Evolutionary conservation across 2,797 vertebrate species (phyloP).

Genomic region (Bovichtus diacanthus): DNA sequence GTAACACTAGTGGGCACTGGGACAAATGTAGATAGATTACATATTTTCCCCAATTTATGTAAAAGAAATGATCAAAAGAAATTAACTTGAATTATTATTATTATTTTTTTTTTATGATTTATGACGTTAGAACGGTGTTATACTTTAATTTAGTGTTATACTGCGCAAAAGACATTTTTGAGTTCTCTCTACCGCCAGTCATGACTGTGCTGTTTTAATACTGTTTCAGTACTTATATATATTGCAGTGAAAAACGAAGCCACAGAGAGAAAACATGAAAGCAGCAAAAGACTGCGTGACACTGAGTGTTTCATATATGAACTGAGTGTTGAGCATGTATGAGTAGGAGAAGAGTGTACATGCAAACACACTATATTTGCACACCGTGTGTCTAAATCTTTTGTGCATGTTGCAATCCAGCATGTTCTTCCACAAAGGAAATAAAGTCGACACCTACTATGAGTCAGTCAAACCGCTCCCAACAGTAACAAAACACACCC

Average conservation of each 20-base stretch:
- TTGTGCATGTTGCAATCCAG: background rate
- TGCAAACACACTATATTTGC: background rate
- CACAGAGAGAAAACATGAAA: background rate
- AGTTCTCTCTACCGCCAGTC: background rate
- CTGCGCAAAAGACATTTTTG: background rate
- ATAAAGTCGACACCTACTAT: slow-evolving; percentile 6
- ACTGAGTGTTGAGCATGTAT: too few species aligned
- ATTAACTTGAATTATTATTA: too few species aligned
- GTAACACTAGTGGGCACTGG: too few species aligned
- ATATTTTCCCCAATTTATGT: too few species aligned
- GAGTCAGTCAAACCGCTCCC: slow-evolving; percentile 2
- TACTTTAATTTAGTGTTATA: too few species aligned
- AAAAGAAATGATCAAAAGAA: too few species aligned
- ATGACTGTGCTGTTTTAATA: background rate
- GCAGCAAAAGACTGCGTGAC: background rate
- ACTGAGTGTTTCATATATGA: too few species aligned
- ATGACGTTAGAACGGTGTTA: too few species aligned
- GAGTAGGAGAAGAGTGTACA: background rate
- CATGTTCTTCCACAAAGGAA: background rate
- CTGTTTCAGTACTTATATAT: background rate
- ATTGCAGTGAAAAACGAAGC: background rate
- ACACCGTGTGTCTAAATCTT: background rate
- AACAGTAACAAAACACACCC: slow-evolving; percentile 5
- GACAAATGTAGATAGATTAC: too few species aligned
- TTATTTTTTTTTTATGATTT: background rate